Evolutionary conservation across 2,113 vertebrate genomes (phyloP).

Genomic region (Cephalopholis sonnerati): DNA sequence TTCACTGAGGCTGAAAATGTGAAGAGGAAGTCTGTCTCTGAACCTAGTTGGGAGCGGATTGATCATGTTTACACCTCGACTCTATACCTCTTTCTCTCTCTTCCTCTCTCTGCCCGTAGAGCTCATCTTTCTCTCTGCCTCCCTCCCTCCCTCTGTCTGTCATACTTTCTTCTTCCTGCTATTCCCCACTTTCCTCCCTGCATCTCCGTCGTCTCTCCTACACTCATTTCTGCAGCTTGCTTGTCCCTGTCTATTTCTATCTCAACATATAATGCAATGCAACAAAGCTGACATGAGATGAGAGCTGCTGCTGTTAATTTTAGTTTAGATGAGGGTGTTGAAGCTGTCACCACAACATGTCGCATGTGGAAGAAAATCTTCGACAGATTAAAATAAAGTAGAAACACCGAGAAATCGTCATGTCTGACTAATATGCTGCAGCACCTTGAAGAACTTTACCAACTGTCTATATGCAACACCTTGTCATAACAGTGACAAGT

Average conservation of each 20-base stretch:
- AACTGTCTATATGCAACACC: not conserved
- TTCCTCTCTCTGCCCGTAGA: constrained; percentile 41
- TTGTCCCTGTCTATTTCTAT: constrained; percentile 15
- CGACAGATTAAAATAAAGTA: constrained; percentile 21
- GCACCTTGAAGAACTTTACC: constrained; percentile 10
- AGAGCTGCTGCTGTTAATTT: constrained; percentile 35
- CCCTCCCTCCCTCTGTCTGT: constrained; percentile 47
- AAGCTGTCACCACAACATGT: constrained; percentile 24
- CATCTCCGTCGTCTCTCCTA: constrained; percentile 41
- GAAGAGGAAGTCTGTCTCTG: constrained; percentile 74
- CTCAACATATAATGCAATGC: constrained; percentile 9
- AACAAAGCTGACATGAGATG: constrained; percentile 7
- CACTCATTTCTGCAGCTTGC: constrained; percentile 24
- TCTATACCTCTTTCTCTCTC: constrained; percentile 55
- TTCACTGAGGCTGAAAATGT: constrained; percentile 81
- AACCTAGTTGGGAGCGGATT: constrained; percentile 78
- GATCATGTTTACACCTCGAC: constrained; percentile 80
- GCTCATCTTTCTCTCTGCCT: constrained; percentile 54
- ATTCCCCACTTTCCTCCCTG: constrained; percentile 32
- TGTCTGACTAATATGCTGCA: constrained; percentile 20
- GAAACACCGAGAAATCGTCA: not conserved
- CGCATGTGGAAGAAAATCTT: not conserved
- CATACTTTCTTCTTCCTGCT: constrained; percentile 34
- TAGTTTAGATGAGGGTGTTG: constrained; percentile 20
- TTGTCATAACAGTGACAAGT: constrained; percentile 1